A percentile compares a stretch with the other conserved stretches of the same genome.
Conservation (phyloP, 2,797 vertebrate species). For the Tokudaia tokunoshimensis region DNA sequence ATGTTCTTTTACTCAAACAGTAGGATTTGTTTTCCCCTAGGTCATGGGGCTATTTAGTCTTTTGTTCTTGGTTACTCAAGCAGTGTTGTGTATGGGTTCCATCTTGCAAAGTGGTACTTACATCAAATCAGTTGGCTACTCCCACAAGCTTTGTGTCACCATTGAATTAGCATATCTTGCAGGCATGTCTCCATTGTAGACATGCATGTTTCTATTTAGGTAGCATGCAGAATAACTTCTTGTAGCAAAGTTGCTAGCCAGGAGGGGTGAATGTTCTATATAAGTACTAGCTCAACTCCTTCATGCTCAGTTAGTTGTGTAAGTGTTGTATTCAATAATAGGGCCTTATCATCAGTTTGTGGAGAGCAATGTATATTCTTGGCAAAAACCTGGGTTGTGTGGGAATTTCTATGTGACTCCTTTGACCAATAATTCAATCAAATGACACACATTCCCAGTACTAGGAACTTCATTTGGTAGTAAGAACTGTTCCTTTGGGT, state of each 20-base stretch:
- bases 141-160: background rate
- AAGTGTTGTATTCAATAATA: background rate
- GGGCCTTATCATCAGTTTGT: background rate
- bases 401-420: too few relatives aligned
- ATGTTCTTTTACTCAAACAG: background rate
- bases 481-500: too few relatives aligned
- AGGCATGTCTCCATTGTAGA: background rate
- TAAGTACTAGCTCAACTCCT: background rate
- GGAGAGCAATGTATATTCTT: background rate
- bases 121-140: background rate
- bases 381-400: background rate
- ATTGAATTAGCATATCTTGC: background rate
- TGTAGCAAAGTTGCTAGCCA: background rate
- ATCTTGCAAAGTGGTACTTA: background rate
- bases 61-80: background rate
- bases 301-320: background rate
- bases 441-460: too few relatives aligned
- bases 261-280: background rate
- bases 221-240: background rate
- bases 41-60: background rate
- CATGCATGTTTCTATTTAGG: background rate
- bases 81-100: background rate
- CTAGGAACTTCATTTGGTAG: too few relatives aligned
- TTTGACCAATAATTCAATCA: too few relatives aligned
- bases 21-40: background rate